phyloP scores from a whole-genome alignment of 2,797 vertebrate genomes.

The Heliangelus exortis region DNA sequence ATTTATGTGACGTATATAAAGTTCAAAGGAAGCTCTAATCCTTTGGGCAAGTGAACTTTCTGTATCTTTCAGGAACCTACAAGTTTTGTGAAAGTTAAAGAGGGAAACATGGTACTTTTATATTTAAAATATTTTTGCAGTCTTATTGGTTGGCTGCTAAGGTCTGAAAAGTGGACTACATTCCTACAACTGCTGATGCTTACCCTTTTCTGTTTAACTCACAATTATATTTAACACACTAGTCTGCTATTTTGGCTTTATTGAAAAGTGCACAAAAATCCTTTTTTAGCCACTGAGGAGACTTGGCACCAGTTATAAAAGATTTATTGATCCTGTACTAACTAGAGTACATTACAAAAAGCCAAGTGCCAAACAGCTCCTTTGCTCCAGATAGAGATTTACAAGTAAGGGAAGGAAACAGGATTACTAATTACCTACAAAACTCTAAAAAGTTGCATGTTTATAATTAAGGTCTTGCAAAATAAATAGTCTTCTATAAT shows the following conservation, averaged over 20 bases:
- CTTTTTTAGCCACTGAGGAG: slow-evolving; percentile 7
- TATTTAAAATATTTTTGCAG: neutral
- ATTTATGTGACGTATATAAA: neutral
- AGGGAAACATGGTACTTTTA: neutral
- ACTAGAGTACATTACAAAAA: slow-evolving; percentile 39
- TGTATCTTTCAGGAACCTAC: neutral
- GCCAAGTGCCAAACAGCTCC: slow-evolving; percentile 16
- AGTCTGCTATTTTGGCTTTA: neutral
- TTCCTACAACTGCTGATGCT: neutral
- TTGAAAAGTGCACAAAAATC: neutral
- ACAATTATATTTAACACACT: neutral
- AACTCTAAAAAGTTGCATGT: neutral
- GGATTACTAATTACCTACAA: neutral
- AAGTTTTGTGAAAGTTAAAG: neutral
- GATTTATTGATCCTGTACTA: slow-evolving; percentile 61
- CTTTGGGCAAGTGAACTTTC: neutral
- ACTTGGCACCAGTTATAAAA: slow-evolving; percentile 39
- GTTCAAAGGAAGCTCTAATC: neutral
- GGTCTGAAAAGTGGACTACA: neutral
- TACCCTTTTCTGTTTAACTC: neutral
- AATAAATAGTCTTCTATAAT: neutral
- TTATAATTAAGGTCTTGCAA: neutral
- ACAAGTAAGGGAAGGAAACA: slow-evolving; percentile 25
- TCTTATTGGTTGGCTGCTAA: neutral
- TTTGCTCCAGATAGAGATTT: slow-evolving; percentile 22